Conservation (phyloP, 2,797 vertebrate species). For the Helarctos malayanus region DNA sequence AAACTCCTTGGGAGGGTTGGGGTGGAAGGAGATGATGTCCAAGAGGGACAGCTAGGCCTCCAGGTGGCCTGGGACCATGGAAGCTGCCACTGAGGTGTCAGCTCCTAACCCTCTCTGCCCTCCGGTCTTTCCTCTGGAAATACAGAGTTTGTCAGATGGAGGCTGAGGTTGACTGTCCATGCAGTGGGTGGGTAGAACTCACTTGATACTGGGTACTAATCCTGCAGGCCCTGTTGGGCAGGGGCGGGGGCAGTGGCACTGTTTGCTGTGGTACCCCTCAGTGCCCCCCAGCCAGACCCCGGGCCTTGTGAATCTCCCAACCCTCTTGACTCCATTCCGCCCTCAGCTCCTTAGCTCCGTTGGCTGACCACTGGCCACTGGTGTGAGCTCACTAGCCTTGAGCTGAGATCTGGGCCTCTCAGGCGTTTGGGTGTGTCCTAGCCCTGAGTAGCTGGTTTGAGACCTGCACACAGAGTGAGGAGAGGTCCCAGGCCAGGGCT, state of each 20-base stretch:
- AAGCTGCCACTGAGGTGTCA: not conserved
- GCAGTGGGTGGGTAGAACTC: not conserved
- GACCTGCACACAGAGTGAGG: not conserved
- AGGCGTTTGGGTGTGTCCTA: not conserved
- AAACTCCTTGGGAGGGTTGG: not conserved
- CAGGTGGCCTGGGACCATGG: not conserved
- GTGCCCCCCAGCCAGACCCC: not conserved
- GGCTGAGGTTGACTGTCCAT: not conserved
- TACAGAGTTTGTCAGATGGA: not conserved
- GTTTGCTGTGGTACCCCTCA: not conserved
- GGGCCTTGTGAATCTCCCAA: too few relatives aligned
- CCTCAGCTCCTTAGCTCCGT: too few relatives aligned
- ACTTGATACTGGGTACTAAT: too few relatives aligned
- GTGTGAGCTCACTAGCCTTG: not conserved
- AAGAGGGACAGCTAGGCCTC: not conserved
- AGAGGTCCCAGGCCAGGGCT: not conserved
- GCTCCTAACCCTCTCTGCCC: not conserved
- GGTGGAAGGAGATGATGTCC: not conserved
- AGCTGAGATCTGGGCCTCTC: not conserved
- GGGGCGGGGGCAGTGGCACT: too few relatives aligned
- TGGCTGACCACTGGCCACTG: not conserved
- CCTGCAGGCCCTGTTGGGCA: not conserved
- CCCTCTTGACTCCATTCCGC: accelerated
- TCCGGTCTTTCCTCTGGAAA: not conserved
- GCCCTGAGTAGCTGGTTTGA: not conserved